A percentile compares a stretch with the other conserved stretches of the same genome.
phyloP scores from a whole-genome alignment of 2,113 vertebrate genomes.

The Glaucomys volans region DNA sequence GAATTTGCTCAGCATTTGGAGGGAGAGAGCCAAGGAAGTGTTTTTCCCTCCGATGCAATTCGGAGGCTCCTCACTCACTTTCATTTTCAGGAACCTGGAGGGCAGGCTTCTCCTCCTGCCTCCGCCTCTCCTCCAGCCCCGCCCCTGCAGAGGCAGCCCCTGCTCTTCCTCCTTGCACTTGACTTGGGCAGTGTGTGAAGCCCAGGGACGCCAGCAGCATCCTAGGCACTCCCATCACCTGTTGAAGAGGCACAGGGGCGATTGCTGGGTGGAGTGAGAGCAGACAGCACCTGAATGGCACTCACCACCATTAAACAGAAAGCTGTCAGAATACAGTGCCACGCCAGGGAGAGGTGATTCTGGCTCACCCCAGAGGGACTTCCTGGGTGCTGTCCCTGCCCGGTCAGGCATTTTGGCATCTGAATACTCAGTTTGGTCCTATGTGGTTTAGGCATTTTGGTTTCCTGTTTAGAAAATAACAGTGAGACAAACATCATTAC shows the following conservation, averaged over 20 bases:
- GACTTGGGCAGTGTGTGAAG: neutral
- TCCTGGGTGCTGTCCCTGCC: neutral
- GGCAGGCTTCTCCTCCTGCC: neutral
- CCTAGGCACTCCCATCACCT: neutral
- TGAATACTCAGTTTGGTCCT: neutral
- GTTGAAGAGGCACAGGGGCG: neutral
- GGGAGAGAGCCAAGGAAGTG: slow-evolving; percentile 8
- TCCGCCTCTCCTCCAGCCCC: no score
- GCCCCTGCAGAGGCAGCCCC: no score
- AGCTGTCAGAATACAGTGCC: accelerated
- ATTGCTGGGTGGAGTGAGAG: neutral
- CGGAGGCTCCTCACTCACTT: slow-evolving; percentile 43
- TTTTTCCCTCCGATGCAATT: neutral
- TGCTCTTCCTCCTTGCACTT: no score
- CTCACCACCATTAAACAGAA: neutral
- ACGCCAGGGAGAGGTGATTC: neutral
- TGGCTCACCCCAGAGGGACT: neutral
- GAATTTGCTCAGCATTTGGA: slow-evolving; percentile 19
- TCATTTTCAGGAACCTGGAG: slow-evolving; percentile 60
- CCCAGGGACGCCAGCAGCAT: neutral
- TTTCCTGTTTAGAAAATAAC: slow-evolving; percentile 18
- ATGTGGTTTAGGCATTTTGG: neutral
- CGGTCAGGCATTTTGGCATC: accelerated
- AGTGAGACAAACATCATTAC: no score
- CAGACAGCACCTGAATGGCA: neutral